A percentile compares a stretch with the other conserved stretches of the same genome.
phyloP scores from a whole-genome alignment of 2,113 vertebrate genomes.

The Manacus vitellinus region DNA sequence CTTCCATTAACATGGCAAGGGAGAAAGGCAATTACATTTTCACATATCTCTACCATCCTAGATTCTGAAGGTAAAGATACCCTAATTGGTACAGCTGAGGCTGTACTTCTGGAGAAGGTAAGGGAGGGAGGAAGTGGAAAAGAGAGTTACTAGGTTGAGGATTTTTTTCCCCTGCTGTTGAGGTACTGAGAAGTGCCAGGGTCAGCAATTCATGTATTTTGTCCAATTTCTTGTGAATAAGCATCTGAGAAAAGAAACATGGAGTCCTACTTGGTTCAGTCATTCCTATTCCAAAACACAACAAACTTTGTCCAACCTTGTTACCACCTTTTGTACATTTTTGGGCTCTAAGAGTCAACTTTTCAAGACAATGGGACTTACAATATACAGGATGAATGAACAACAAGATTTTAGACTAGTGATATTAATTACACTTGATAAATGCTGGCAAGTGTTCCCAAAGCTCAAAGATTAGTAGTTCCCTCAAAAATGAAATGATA shows the following conservation, averaged over 20 bases:
- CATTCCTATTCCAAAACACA: neutral
- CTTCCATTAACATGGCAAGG: neutral
- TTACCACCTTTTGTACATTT: neutral
- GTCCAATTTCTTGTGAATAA: neutral
- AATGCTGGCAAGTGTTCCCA: neutral
- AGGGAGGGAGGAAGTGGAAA: neutral
- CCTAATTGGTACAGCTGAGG: neutral
- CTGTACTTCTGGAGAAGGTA: neutral
- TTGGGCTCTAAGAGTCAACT: neutral
- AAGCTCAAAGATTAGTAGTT: neutral
- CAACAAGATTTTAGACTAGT: neutral
- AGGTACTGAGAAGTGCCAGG: neutral
- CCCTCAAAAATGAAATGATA: neutral
- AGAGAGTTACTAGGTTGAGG: neutral
- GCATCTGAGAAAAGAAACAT: neutral
- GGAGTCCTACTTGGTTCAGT: neutral
- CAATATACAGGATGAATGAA: neutral
- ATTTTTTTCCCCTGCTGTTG: neutral
- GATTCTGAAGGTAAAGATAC: neutral
- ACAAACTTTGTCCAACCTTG: neutral
- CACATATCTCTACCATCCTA: neutral
- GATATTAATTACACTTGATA: neutral
- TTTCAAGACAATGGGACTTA: neutral
- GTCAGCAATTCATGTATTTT: neutral
- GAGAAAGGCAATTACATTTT: neutral